These are phyloP conservation scores for Hemibagrus wyckioides DNA, from an alignment of 2,113 vertebrate species.

Conservation along the genomic window DNA sequence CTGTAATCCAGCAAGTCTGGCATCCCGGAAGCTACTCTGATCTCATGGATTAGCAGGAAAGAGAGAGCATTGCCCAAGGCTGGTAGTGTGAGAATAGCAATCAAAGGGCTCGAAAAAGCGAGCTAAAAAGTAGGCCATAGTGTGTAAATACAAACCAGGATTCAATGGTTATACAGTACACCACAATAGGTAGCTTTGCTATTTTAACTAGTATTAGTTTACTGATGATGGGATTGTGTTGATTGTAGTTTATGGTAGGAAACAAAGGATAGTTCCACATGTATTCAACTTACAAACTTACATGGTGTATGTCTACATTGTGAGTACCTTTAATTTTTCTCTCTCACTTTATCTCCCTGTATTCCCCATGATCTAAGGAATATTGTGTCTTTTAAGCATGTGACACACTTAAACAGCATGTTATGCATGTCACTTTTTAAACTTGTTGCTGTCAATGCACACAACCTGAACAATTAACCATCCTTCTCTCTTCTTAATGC, in stretches of 20 bases:
- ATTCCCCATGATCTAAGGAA: background rate
- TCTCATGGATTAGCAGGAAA: conserved; percentile 37
- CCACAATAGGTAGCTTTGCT: background rate
- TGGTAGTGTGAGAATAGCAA: background rate
- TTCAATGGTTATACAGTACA: background rate
- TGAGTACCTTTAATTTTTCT: background rate
- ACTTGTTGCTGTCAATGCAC: background rate
- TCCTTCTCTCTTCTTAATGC: background rate
- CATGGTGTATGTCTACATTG: background rate
- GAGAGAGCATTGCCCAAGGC: conserved; percentile 7
- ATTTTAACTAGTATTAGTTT: background rate
- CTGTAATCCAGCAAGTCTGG: conserved; percentile 44
- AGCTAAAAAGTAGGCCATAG: background rate
- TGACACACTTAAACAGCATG: background rate
- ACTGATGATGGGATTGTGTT: background rate
- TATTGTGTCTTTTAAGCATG: background rate
- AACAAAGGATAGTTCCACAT: background rate
- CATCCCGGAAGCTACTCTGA: conserved; percentile 28
- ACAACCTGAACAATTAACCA: background rate
- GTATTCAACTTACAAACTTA: background rate
- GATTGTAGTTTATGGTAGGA: background rate
- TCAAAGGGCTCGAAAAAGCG: conserved; percentile 4
- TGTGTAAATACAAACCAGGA: conserved; percentile 1
- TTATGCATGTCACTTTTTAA: background rate
- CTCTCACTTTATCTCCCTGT: background rate